Evolutionary conservation across 1,140 invertebrate genomes (phyloP).

Genomic region (Meloidogyne chitwoodi): DNA sequence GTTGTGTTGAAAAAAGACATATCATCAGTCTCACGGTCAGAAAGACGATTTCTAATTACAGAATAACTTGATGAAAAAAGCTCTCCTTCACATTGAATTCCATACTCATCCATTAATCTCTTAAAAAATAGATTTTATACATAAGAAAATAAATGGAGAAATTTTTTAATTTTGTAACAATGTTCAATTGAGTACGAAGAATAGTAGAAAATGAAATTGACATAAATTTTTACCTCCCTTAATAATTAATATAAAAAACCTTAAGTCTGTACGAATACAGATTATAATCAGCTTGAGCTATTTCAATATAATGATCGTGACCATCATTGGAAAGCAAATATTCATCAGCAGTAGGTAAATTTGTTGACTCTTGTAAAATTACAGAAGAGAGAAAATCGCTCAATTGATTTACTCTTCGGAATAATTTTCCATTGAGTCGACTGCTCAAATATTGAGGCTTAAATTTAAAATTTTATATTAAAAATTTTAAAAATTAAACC

Average conservation of each 20-base stretch:
- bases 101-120: conserved; percentile 49
- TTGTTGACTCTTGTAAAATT: conserved; percentile 20
- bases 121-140: conserved; percentile 11
- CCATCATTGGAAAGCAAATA: neutral
- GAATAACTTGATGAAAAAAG: conserved; percentile 36
- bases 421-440: conserved; percentile 27
- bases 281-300: conserved; percentile 18
- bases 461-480: neutral
- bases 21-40: conserved; percentile 36
- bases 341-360: conserved; percentile 13
- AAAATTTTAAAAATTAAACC: neutral
- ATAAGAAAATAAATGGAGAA: too few relatives aligned
- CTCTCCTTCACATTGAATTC: conserved; percentile 47
- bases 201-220: too few relatives aligned
- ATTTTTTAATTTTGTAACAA: too few relatives aligned
- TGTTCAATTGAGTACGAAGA: too few relatives aligned
- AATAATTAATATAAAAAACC: too few relatives aligned
- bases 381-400: conserved; percentile 10
- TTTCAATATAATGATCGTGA: neutral
- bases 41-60: conserved; percentile 25
- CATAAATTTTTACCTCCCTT: too few relatives aligned
- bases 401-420: conserved; percentile 1
- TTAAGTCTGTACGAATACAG: conserved; percentile 16
- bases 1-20: conserved; percentile 46
- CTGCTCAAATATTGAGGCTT: conserved; percentile 19